A percentile compares a stretch with the other conserved stretches of the same genome.
phyloP scores from a whole-genome alignment of 2,888 invertebrate species.

The Drosophila algonquin region DNA sequence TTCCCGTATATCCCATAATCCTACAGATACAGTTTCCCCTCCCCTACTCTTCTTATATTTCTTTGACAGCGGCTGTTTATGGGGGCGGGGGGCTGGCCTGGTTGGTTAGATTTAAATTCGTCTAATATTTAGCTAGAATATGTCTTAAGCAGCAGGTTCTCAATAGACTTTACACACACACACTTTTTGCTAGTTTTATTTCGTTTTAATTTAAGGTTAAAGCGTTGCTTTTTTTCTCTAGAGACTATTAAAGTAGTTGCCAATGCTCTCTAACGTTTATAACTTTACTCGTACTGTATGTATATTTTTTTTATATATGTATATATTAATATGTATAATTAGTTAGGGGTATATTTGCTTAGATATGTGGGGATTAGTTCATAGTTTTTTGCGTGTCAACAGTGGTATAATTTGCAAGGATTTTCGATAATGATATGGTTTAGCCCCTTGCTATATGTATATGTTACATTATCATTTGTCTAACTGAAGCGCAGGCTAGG shows the following conservation, averaged over 20 bases:
- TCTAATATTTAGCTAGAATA: slow-evolving; percentile 72
- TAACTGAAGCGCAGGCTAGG: slow-evolving; percentile 73
- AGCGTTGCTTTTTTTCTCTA: slow-evolving; percentile 61
- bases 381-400: slow-evolving; percentile 63
- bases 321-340: slow-evolving; percentile 48
- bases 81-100: not conserved
- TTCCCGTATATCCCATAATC: slow-evolving; percentile 1
- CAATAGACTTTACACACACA: slow-evolving; percentile 38
- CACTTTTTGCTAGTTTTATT: slow-evolving; percentile 9
- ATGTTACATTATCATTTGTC: slow-evolving; percentile 48
- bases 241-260: slow-evolving; percentile 52
- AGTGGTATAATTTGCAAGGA: slow-evolving; percentile 64
- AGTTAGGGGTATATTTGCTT: slow-evolving; percentile 44
- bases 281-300: slow-evolving; percentile 26
- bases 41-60: not conserved
- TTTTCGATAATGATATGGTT: slow-evolving; percentile 46
- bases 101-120: slow-evolving; percentile 66
- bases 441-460: slow-evolving; percentile 32
- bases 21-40: slow-evolving; percentile 3
- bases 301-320: slow-evolving; percentile 41
- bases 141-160: slow-evolving; percentile 65
- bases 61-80: slow-evolving; percentile 38
- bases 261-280: slow-evolving; percentile 52
- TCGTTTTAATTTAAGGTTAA: slow-evolving; percentile 49
- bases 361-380: slow-evolving; percentile 51